phyloP scores from a whole-genome alignment of 1,140 invertebrate genomes.

The Bombus huntii region DNA sequence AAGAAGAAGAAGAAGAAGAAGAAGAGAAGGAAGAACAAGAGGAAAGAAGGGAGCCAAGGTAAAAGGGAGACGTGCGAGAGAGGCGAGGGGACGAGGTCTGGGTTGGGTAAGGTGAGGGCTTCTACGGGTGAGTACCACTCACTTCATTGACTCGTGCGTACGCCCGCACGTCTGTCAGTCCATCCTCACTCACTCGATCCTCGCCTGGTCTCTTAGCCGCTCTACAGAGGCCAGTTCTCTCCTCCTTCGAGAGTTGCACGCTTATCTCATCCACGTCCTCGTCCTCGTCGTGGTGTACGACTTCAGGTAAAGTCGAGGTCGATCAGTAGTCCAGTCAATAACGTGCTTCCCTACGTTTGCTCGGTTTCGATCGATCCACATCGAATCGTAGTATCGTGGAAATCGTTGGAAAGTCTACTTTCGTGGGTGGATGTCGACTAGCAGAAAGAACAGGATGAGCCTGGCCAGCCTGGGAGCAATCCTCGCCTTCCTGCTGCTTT shows the following conservation, averaged over 20 bases:
- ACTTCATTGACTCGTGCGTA: constrained; percentile 76
- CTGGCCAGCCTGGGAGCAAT: constrained; percentile 64
- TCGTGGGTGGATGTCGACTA: constrained; percentile 41
- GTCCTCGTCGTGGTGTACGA: constrained; percentile 19
- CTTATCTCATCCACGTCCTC: constrained; percentile 7
- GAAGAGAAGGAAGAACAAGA: constrained; percentile 51
- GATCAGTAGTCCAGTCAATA: constrained; percentile 5
- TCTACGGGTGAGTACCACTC: constrained; percentile 74
- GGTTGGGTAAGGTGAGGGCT: constrained; percentile 74
- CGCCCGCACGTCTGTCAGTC: constrained; percentile 72
- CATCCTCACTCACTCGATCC: constrained; percentile 66
- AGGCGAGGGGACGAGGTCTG: constrained; percentile 62
- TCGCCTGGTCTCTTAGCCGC: constrained; percentile 58
- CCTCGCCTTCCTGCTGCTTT: constrained; percentile 57
- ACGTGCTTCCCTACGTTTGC: background rate
- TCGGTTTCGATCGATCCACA: background rate
- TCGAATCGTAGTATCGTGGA: background rate
- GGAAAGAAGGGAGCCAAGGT: constrained; percentile 66
- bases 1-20: constrained; percentile 10
- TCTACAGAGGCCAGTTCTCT: constrained; percentile 56
- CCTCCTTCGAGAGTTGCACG: background rate
- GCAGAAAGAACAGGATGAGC: constrained; percentile 57
- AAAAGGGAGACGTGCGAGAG: constrained; percentile 69
- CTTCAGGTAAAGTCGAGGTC: constrained; percentile 22
- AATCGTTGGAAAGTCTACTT: background rate